Conservation (phyloP, 1,140 invertebrate species). For the Macrostomum lignano region DNA sequence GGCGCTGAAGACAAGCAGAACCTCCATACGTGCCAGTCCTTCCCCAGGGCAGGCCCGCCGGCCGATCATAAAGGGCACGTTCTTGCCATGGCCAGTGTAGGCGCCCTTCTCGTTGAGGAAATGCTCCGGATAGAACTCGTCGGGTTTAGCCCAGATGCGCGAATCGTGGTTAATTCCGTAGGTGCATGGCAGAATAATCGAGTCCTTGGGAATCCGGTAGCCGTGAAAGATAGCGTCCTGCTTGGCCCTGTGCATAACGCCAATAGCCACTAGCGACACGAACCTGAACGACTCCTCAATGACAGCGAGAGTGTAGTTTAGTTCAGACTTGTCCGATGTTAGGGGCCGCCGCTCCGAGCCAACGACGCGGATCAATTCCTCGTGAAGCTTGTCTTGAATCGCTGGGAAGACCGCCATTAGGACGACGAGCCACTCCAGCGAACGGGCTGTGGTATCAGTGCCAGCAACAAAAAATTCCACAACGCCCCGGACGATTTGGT, state of each 20-base stretch:
- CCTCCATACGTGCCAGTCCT: constrained; percentile 38
- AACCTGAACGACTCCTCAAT: neutral
- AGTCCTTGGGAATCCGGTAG: constrained; percentile 12
- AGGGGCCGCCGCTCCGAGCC: neutral
- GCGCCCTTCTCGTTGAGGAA: constrained; percentile 13
- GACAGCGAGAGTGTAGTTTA: neutral
- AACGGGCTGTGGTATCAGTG: neutral
- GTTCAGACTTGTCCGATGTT: neutral
- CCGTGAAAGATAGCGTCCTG: constrained; percentile 6
- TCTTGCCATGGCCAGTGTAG: constrained; percentile 9
- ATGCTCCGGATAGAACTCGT: constrained; percentile 13
- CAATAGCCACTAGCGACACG: neutral
- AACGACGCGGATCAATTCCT: neutral
- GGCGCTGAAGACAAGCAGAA: constrained; percentile 28
- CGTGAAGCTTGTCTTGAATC: constrained; percentile 2
- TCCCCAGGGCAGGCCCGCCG: constrained; percentile 41
- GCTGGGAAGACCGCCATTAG: neutral
- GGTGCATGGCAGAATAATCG: constrained; percentile 17
- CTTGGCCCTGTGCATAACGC: neutral
- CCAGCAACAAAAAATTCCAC: too few species aligned
- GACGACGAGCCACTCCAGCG: neutral
- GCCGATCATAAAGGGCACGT: constrained; percentile 14
- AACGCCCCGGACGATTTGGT: too few species aligned
- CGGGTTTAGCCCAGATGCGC: constrained; percentile 12
- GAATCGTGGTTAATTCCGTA: constrained; percentile 14